These are phyloP conservation scores for Lerema accius DNA, from an alignment of 1,140 invertebrate species.

Conservation along the genomic window DNA sequence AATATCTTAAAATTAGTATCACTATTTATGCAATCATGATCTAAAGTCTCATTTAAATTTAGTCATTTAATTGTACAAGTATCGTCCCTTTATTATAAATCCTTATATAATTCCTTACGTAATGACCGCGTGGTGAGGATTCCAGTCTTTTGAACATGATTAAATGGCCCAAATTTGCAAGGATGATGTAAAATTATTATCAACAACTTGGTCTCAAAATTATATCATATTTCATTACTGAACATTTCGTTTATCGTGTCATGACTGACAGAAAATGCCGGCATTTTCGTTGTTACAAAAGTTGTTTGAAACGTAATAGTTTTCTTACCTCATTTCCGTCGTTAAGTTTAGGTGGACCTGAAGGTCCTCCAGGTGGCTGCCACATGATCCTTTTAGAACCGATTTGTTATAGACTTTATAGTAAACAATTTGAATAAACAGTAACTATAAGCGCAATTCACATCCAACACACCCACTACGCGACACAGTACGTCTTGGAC, in stretches of 20 bases:
- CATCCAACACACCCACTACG: slow-evolving; percentile 3
- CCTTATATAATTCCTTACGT: slow-evolving; percentile 70
- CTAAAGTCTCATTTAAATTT: neutral
- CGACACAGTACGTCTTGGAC: neutral
- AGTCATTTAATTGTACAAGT: neutral
- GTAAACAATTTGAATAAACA: slow-evolving; percentile 30
- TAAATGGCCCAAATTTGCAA: neutral
- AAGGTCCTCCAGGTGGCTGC: slow-evolving; percentile 22
- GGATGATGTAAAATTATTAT: neutral
- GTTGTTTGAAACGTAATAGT: slow-evolving; percentile 2
- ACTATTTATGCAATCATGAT: neutral
- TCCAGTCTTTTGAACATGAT: neutral
- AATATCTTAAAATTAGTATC: neutral
- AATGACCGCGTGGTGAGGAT: slow-evolving; percentile 57
- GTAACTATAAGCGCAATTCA: slow-evolving; percentile 6
- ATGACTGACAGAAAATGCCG: slow-evolving; percentile 32
- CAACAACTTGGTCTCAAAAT: neutral
- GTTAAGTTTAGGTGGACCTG: slow-evolving; percentile 26
- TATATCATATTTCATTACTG: slow-evolving; percentile 10
- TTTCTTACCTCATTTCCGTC: slow-evolving; percentile 21
- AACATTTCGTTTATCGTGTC: slow-evolving; percentile 11
- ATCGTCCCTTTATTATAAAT: slow-evolving; percentile 47
- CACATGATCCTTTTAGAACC: slow-evolving; percentile 17
- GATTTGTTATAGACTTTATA: slow-evolving; percentile 4
- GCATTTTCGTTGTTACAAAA: slow-evolving; percentile 26